These are phyloP conservation scores for Pachycephala philippinensis DNA, from an alignment of 2,113 vertebrate species.

Conservation along the genomic window DNA sequence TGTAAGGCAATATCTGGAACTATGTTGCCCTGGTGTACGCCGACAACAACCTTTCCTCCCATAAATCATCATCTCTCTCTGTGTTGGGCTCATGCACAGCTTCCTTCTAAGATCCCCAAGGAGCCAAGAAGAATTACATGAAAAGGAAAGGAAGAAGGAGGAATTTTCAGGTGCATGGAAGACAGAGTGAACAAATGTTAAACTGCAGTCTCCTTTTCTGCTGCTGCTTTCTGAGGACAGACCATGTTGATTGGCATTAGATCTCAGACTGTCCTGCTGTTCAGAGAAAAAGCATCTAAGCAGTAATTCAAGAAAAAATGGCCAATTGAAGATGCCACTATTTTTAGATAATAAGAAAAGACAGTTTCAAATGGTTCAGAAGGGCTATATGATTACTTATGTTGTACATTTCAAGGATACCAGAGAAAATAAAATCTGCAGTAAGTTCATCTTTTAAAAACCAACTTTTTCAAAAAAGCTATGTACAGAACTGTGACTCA, in stretches of 20 bases:
- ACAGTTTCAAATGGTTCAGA: background rate
- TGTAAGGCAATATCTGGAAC: too few species aligned
- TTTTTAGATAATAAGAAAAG: background rate
- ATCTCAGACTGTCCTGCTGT: background rate
- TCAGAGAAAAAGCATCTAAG: background rate
- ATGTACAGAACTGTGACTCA: background rate
- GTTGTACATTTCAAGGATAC: background rate
- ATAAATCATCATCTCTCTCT: background rate
- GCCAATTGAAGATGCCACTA: background rate
- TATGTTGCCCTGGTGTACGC: too few species aligned
- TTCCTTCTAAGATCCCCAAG: background rate
- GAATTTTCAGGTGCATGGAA: background rate
- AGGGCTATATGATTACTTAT: background rate
- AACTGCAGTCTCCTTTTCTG: background rate
- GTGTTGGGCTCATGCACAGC: accelerated
- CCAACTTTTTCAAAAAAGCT: background rate
- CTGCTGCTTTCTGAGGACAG: background rate
- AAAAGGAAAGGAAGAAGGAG: background rate
- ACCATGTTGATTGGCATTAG: accelerated
- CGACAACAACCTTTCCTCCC: background rate
- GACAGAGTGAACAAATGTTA: background rate
- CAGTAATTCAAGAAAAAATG: background rate
- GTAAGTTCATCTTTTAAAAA: background rate
- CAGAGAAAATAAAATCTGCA: background rate
- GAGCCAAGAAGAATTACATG: background rate